Evolutionary conservation across 1,140 invertebrate species (phyloP).

Genomic region (Mamestra configurata): DNA sequence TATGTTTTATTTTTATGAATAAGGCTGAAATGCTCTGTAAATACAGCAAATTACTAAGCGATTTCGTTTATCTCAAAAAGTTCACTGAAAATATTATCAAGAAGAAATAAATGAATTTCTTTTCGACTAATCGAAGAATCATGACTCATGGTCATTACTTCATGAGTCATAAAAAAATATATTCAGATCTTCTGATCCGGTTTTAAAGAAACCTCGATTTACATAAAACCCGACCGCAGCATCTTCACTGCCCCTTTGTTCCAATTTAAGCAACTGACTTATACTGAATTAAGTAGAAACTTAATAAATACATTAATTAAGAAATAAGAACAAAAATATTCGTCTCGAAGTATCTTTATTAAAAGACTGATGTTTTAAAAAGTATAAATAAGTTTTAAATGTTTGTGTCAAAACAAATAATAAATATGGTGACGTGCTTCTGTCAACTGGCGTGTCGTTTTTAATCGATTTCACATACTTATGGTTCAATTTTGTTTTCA

Average conservation of each 20-base stretch:
- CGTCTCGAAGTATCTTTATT: conserved; percentile 70
- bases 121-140: too few species aligned
- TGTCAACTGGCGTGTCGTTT: not conserved
- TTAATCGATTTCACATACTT: not conserved
- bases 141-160: too few species aligned
- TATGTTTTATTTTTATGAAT: too few species aligned
- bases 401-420: conserved; percentile 56
- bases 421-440: conserved; percentile 28
- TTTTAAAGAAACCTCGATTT: too few species aligned
- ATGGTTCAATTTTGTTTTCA: not conserved
- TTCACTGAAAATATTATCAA: too few species aligned
- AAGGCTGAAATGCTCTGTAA: too few species aligned
- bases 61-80: too few species aligned
- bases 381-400: conserved; percentile 59
- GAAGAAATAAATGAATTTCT: too few species aligned
- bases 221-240: not conserved
- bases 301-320: not conserved
- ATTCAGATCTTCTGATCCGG: too few species aligned
- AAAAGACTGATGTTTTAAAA: conserved; percentile 78
- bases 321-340: conserved; percentile 32
- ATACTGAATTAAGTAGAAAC: not conserved
- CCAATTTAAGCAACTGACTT: not conserved
- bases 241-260: not conserved
- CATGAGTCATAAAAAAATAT: too few species aligned
- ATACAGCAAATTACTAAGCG: too few species aligned